phyloP scores from a whole-genome alignment of 2,797 vertebrate genomes.

The Syncerus caffer region DNA sequence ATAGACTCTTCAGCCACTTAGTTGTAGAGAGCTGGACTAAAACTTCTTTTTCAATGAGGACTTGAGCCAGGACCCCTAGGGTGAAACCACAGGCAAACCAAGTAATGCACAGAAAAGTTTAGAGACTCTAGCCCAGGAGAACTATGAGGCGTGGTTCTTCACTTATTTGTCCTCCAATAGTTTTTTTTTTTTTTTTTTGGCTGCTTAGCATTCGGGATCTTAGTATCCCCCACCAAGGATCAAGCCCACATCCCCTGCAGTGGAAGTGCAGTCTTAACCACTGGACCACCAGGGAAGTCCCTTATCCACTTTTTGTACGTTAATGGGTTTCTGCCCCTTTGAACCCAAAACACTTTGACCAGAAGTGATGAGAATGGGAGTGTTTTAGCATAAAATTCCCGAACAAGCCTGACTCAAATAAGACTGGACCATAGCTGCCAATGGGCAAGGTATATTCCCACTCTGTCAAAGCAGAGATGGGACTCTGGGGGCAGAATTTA shows the following conservation, averaged over 20 bases:
- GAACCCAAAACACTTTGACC: background rate
- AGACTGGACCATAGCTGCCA: background rate
- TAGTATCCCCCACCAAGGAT: background rate
- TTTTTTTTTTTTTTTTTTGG: background rate
- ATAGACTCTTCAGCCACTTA: background rate
- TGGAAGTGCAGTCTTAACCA: background rate
- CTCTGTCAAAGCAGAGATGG: background rate
- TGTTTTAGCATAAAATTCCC: background rate
- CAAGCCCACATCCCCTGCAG: background rate
- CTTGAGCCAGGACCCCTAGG: background rate
- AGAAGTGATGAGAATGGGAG: background rate
- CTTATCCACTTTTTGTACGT: background rate
- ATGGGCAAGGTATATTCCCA: background rate
- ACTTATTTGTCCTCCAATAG: background rate
- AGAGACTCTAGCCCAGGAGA: background rate
- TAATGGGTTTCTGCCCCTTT: background rate
- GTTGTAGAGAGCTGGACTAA: background rate
- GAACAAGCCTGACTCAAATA: background rate
- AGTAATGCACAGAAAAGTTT: background rate
- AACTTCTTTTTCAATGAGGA: background rate
- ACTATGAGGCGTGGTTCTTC: accelerated
- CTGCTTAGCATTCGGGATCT: background rate
- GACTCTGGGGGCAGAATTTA: background rate
- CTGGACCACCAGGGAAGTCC: background rate
- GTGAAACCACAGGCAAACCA: background rate